phyloP scores from a whole-genome alignment of 2,888 invertebrate genomes.

The Emmelina monodactyla region DNA sequence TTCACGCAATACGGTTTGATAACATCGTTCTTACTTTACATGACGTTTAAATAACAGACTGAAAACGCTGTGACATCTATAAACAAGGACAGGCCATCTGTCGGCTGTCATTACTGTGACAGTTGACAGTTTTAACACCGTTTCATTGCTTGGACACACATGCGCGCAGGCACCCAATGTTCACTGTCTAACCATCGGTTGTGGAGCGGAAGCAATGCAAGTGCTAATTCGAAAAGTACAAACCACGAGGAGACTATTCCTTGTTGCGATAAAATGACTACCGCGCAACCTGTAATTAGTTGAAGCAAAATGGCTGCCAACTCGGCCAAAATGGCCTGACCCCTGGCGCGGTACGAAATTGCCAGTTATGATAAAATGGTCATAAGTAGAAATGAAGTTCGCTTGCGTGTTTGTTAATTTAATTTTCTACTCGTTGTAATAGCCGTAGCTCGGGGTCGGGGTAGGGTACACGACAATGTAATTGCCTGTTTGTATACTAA shows the following conservation, averaged over 20 bases:
- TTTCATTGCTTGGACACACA: no score
- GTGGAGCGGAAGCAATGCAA: slow-evolving; percentile 49
- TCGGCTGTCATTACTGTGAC: no score
- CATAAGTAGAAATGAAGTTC: slow-evolving; percentile 27
- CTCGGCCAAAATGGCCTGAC: slow-evolving; percentile 15
- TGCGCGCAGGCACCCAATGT: slow-evolving; percentile 25
- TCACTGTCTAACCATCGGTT: no score
- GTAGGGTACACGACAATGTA: slow-evolving; percentile 34
- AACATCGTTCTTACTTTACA: no score
- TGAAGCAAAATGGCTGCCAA: slow-evolving; percentile 60
- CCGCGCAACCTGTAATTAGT: slow-evolving; percentile 49
- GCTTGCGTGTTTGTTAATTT: slow-evolving; percentile 62
- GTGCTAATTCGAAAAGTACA: slow-evolving; percentile 63
- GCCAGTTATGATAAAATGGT: slow-evolving; percentile 15
- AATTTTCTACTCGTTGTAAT: slow-evolving; percentile 61
- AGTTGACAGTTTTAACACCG: no score
- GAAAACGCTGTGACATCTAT: no score
- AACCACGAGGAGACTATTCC: slow-evolving; percentile 45
- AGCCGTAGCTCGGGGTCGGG: slow-evolving; percentile 25
- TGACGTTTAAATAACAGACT: no score
- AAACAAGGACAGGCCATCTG: no score
- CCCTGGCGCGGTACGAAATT: slow-evolving; percentile 4
- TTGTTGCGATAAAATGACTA: slow-evolving; percentile 53
- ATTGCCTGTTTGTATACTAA: slow-evolving; percentile 39
- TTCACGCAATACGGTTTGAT: no score